Conservation (phyloP, 2,797 vertebrate genomes). For the Phoebastria nigripes region DNA sequence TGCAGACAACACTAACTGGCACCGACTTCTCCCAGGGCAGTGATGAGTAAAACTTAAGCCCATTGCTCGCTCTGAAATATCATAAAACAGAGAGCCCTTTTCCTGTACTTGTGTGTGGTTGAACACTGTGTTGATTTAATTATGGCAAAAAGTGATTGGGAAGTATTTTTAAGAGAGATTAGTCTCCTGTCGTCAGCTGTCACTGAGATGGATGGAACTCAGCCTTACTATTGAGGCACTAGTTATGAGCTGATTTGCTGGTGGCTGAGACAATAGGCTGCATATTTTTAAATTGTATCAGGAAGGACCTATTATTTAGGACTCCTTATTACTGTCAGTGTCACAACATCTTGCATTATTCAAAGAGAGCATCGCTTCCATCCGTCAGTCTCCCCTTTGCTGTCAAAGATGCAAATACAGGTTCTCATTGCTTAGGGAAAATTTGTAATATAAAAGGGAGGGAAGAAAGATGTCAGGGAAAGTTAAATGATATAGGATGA, state of each 20-base stretch:
- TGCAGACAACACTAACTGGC: not conserved
- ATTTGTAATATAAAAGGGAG: slow-evolving; percentile 53
- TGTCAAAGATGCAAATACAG: slow-evolving; percentile 76
- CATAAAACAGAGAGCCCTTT: not conserved
- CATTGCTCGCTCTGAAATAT: not conserved
- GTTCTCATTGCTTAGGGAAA: slow-evolving; percentile 53
- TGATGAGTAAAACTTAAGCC: not conserved
- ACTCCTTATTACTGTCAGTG: slow-evolving; percentile 69
- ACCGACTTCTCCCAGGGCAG: not conserved
- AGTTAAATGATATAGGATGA: slow-evolving; percentile 50
- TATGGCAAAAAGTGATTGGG: slow-evolving; percentile 32
- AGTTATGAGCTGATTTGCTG: slow-evolving; percentile 37
- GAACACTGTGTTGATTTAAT: slow-evolving; percentile 39
- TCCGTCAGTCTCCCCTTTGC: slow-evolving; percentile 72
- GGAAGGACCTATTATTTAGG: slow-evolving; percentile 72
- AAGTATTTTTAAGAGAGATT: slow-evolving; percentile 65
- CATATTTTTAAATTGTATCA: slow-evolving; percentile 70
- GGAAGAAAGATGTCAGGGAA: slow-evolving; percentile 52
- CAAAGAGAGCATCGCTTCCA: slow-evolving; percentile 68
- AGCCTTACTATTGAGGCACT: slow-evolving; percentile 23
- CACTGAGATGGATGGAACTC: slow-evolving; percentile 65
- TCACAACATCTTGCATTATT: slow-evolving; percentile 77
- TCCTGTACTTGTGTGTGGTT: not conserved
- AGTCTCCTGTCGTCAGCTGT: slow-evolving; percentile 61
- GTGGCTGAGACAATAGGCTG: slow-evolving; percentile 60